Evolutionary conservation across 1,140 invertebrate species (phyloP), one percentile per base, ranked within the genome.

Genomic region (Eubasilissa regina): DNA sequence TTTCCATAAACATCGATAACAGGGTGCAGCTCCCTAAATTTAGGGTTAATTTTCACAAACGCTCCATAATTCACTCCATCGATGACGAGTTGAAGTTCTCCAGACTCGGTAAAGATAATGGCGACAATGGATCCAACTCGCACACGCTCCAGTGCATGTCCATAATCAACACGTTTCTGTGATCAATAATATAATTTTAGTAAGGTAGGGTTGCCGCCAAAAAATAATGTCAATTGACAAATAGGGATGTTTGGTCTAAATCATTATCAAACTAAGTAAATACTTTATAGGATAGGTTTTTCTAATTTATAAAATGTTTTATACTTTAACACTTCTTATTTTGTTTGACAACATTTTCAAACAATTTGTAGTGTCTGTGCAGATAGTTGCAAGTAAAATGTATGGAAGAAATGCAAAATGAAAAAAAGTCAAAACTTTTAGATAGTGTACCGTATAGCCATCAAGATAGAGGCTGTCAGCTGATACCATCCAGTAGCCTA

Each of bases 401-500:
- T n/a, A n/a, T n/a, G 6, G 25, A 35, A 35, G 25, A 35, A 35
- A 35, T 35, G 25, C 25, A 35, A 35, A 3, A 35, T 35, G 1
- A 35, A n/a, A n/a, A n/a, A n/a, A 35, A 3, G 25, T 35, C 25
- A 6, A 35, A 1, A 35, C 6, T 35, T 10, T 74, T 56, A 51
- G 19, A 74, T 17, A 48, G 53, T 55, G 13, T 25, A 48, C 56
- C 48, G 43, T 51, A 45, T 66, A 47, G 35, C 81, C 81, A 75
- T 82, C 81, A 13, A 80, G 47, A 79, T 82, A 80, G 4, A 82
- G 13, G 74, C 53, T 72, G 75, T 82, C 81, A 19, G 13, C 17
- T 19, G 81, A 77, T 0, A 82, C 81, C n/a, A 82, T 76, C 81
- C 81, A 82, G 68, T 62, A 80, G n/a, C 81, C 81, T n/a, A 55